Conservation (phyloP, 2,113 vertebrate genomes). For the Silurus meridionalis region DNA sequence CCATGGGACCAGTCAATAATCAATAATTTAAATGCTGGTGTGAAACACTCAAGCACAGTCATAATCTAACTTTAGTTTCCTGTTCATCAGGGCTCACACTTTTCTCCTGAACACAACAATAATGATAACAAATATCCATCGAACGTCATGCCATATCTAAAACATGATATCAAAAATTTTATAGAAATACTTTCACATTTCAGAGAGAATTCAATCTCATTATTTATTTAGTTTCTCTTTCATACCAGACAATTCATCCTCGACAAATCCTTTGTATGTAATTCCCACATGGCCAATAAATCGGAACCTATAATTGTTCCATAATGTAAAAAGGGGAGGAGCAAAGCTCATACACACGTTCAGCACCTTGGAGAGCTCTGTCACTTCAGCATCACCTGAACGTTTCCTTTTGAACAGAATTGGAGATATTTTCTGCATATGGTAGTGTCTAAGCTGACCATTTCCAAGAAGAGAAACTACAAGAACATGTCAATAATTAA, state of each 20-base stretch:
- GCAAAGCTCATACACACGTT: slow-evolving; percentile 20
- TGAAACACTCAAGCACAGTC: slow-evolving; percentile 38
- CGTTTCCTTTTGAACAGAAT: too few relatives aligned
- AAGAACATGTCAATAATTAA: slow-evolving; percentile 25
- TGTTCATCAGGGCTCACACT: slow-evolving; percentile 19
- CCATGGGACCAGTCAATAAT: slow-evolving; percentile 27
- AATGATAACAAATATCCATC: not conserved
- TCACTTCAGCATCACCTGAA: not conserved
- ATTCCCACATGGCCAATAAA: not conserved
- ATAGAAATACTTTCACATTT: not conserved
- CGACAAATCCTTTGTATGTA: not conserved
- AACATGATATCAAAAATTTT: too few relatives aligned
- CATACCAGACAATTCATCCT: not conserved
- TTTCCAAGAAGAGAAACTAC: not conserved
- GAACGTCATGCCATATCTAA: not conserved
- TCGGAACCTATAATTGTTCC: not conserved
- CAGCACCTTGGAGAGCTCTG: slow-evolving; percentile 60
- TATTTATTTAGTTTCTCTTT: not conserved
- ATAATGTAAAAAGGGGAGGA: not conserved
- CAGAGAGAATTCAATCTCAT: not conserved
- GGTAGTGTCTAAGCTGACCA: too few relatives aligned
- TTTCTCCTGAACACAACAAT: not conserved
- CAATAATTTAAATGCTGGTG: slow-evolving; percentile 38
- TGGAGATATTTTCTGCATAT: not conserved
- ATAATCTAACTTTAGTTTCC: slow-evolving; percentile 33